phyloP scores from a whole-genome alignment of 2,797 vertebrate species.

The Hoplostethus atlanticus region DNA sequence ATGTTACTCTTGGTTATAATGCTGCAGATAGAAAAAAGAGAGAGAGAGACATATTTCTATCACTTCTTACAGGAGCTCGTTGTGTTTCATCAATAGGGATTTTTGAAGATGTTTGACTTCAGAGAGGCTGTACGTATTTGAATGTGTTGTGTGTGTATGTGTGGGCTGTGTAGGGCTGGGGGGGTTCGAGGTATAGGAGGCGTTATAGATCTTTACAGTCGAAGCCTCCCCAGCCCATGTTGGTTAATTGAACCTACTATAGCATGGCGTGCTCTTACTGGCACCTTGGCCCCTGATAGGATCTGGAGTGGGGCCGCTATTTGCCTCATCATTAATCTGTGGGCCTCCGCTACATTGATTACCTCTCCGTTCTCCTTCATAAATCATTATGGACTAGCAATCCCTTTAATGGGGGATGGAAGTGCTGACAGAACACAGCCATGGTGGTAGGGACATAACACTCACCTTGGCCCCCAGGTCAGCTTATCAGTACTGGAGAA shows the following conservation, averaged over 20 bases:
- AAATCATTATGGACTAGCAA: slow-evolving; percentile 72
- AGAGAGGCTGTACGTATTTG: background rate
- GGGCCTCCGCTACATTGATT: slow-evolving; percentile 72
- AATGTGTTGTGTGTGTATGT: slow-evolving; percentile 1
- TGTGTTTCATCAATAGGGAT: background rate
- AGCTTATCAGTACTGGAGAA: slow-evolving; percentile 19
- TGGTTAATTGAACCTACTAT: slow-evolving; percentile 55
- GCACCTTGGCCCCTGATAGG: slow-evolving; percentile 50
- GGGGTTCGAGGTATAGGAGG: background rate
- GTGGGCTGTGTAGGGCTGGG: background rate
- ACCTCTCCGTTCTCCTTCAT: slow-evolving; percentile 69
- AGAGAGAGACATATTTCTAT: background rate
- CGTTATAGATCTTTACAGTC: slow-evolving; percentile 7
- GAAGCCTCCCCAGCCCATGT: slow-evolving; percentile 26
- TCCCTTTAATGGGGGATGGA: slow-evolving; percentile 67
- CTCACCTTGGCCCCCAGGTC: slow-evolving; percentile 56
- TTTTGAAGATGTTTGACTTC: background rate
- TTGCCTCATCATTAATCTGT: slow-evolving; percentile 78
- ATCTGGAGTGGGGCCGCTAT: slow-evolving; percentile 60
- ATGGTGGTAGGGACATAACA: slow-evolving; percentile 34
- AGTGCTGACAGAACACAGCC: slow-evolving; percentile 68
- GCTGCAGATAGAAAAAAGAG: slow-evolving; percentile 3
- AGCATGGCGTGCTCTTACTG: slow-evolving; percentile 43
- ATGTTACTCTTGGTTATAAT: background rate
- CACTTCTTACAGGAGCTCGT: background rate